A percentile compares a stretch with the other conserved stretches of the same genome.
phyloP scores from a whole-genome alignment of 1,140 invertebrate genomes.

The Alviniconcha marisindica region DNA sequence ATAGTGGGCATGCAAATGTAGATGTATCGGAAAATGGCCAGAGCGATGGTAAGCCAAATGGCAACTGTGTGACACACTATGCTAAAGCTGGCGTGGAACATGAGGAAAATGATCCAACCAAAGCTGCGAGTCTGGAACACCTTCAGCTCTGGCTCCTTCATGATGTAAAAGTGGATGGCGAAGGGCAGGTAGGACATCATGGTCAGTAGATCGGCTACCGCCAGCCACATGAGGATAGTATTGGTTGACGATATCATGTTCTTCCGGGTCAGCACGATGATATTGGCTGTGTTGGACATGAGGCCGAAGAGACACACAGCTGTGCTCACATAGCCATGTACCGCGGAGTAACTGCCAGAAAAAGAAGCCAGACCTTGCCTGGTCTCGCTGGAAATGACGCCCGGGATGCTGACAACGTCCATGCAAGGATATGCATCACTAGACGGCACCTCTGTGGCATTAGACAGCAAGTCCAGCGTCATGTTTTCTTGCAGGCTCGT shows the following conservation, averaged over 20 bases:
- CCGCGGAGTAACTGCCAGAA: conserved; percentile 65
- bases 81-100: conserved; percentile 81
- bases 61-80: conserved; percentile 93
- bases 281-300: conserved; percentile 91
- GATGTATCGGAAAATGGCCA: conserved; percentile 95
- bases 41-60: conserved; percentile 93
- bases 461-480: too few species aligned
- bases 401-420: conserved; percentile 32
- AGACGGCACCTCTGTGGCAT: too few species aligned
- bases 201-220: conserved; percentile 90
- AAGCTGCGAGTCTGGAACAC: conserved; percentile 57
- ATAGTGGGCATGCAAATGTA: conserved; percentile 87
- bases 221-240: conserved; percentile 88
- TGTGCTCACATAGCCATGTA: conserved; percentile 85
- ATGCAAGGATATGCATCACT: too few species aligned
- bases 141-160: conserved; percentile 52
- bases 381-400: conserved; percentile 42
- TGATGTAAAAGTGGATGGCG: conserved; percentile 81
- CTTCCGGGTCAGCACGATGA: conserved; percentile 91
- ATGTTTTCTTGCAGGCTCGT: too few species aligned
- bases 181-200: conserved; percentile 93
- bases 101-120: conserved; percentile 66
- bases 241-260: conserved; percentile 92
- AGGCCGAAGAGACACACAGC: conserved; percentile 91
- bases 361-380: conserved; percentile 46